These are phyloP conservation scores for Tipula helvola DNA, from an alignment of 2,888 invertebrate species.

Conservation along the genomic window DNA sequence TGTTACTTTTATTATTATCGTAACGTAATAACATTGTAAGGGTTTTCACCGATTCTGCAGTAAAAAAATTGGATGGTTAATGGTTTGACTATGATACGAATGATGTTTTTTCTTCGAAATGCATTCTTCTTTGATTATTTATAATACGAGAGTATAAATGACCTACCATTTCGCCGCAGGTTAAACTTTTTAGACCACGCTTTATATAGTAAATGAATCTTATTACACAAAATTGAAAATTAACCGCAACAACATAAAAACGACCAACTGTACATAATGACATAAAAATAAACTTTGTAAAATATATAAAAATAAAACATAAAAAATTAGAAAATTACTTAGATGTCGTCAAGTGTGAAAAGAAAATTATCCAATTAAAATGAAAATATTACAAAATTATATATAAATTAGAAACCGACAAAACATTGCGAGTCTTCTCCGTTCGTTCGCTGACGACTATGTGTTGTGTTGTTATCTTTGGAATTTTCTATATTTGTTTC, in stretches of 20 bases:
- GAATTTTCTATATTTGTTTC: background rate
- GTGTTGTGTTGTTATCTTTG: background rate
- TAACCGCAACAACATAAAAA: background rate
- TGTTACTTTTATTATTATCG: no score
- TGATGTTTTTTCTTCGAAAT: no score
- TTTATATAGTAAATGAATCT: background rate
- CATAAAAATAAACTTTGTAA: background rate
- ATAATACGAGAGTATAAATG: no score
- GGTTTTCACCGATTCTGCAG: no score
- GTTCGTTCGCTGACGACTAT: background rate
- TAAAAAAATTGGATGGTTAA: no score
- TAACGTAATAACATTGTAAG: no score
- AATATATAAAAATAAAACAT: background rate
- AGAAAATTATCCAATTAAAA: background rate
- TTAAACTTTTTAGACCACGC: background rate
- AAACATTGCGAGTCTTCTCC: background rate
- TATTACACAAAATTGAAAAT: background rate
- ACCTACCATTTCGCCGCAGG: no score
- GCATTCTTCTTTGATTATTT: no score
- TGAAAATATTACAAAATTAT: background rate
- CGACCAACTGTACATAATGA: background rate
- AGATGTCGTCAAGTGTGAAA: background rate
- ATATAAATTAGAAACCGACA: constrained; percentile 4
- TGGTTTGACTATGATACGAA: no score
- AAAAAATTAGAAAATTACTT: background rate